Evolutionary conservation across 2,888 invertebrate genomes (phyloP).

Genomic region (Seira sanloemensis): DNA sequence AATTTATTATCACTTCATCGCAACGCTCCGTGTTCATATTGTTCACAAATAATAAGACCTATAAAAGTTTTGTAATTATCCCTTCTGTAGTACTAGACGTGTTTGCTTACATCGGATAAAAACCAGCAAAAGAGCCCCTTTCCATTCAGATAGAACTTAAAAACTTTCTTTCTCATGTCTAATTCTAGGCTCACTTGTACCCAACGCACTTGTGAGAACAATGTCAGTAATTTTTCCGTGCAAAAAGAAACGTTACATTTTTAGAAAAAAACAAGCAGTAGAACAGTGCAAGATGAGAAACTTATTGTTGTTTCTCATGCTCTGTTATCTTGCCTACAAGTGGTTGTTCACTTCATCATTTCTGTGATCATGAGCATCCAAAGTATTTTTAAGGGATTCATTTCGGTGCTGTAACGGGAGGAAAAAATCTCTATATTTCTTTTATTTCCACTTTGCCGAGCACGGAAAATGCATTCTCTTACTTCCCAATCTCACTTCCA

Average conservation of each 20-base stretch:
- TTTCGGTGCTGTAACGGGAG: not conserved
- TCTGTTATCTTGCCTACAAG: not conserved
- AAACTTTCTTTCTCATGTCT: too few relatives aligned
- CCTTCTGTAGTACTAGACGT: too few relatives aligned
- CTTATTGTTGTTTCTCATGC: not conserved
- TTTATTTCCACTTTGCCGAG: not conserved
- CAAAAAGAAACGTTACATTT: too few relatives aligned
- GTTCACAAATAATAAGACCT: too few relatives aligned
- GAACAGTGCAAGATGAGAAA: not conserved
- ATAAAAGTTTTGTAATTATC: too few relatives aligned
- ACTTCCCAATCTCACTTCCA: not conserved
- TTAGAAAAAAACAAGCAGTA: too few relatives aligned
- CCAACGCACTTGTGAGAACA: not conserved
- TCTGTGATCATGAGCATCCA: too few relatives aligned
- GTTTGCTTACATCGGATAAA: too few relatives aligned
- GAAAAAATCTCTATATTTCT: not conserved
- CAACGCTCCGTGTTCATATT: too few relatives aligned
- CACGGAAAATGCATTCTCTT: not conserved
- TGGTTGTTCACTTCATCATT: slow-evolving; percentile 1
- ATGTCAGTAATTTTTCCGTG: not conserved
- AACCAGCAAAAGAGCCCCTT: too few relatives aligned
- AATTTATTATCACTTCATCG: too few relatives aligned
- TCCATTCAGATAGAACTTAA: too few relatives aligned
- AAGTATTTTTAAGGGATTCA: not conserved
- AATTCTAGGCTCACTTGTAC: not conserved